Percentiles rank a stretch among this genome's conserved stretches.
Conservation (phyloP, 2,888 invertebrate species). For the Hemistola chrysoprasaria region DNA sequence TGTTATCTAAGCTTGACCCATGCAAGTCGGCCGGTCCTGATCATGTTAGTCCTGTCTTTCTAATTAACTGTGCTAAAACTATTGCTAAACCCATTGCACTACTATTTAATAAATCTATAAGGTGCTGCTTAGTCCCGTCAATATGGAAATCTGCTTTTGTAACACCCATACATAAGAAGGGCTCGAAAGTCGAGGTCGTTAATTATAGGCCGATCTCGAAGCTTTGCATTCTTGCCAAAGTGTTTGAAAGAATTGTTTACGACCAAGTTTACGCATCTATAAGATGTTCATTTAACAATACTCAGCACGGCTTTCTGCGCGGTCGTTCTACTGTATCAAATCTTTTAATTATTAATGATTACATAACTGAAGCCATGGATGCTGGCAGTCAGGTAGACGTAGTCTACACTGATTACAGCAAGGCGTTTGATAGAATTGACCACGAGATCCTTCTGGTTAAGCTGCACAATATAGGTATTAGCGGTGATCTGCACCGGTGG, state of each 20-base stretch:
- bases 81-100: background rate
- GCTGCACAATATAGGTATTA: background rate
- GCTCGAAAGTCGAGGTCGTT: constrained; percentile 1
- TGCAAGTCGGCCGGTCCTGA: constrained; percentile 5
- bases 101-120: constrained; percentile 3
- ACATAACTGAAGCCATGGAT: background rate
- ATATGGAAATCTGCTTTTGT: constrained; percentile 12
- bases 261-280: background rate
- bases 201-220: constrained; percentile 18
- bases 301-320: constrained; percentile 1
- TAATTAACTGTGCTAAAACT: constrained; percentile 1
- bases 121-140: background rate
- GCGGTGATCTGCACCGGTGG: background rate
- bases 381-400: background rate
- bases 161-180: constrained; percentile 11
- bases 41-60: background rate
- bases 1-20: background rate
- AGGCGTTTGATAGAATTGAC: background rate
- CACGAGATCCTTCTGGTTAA: background rate
- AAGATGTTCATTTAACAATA: background rate
- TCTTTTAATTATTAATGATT: background rate
- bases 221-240: constrained; percentile 9
- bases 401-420: constrained; percentile 6
- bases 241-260: constrained; percentile 4
- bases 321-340: constrained; percentile 1